Base-by-base conservation (phyloP, 2,797 vertebrate species). In the Scomberomorus guttatus region DNA sequence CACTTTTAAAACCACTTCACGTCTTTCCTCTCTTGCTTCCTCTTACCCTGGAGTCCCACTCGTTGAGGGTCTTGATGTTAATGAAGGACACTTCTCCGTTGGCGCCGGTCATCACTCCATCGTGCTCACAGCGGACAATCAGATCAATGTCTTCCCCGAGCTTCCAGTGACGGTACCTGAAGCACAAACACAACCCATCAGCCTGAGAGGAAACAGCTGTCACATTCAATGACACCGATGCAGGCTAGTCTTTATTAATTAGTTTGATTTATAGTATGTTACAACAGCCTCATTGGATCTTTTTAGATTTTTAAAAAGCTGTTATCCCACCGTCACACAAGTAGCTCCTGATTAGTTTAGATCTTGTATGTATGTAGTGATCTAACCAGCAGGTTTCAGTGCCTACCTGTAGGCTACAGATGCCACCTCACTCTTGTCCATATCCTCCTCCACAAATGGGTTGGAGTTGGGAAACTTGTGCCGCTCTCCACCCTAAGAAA, bases 31-130 rank as follows among this genome's bases (percentile, higher is more conserved):
- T n/a, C 56, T 0, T 5, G 17, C 18, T 14, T 15, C 13, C 22
- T 55, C 97, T 96, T 87, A 99, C 98, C 97, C 97, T 95, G 51
- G 98, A 99, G 92, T 99, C 98, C 98, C 98, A 99, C 88, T 99
- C 98, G 4, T 99, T 99, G 50, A 99, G 95, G 0, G 98, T 98
- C 95, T 99, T 99, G 94, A 99, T 89, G 88, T 99, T 99, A 89
- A 99, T 93, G 93, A 99, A 99, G 32, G 98, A 99, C 80, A 99
- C 97, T 75, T 99, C 98, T 86, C 98, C 97, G 0, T 97, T 99
- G 71, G 98, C 98, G 2, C 98, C 98, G 0, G 97, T 99, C 98
- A 99, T 99, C 89, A 99, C 98, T 0, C 97, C 98, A 0, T 99
- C 98, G 0, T 99, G 98, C 78, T 99, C 98, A 71, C 98, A 99